These are phyloP conservation scores for Lordiphosa andalusiaca DNA, from an alignment of 2,888 invertebrate species.

Conservation along the genomic window DNA sequence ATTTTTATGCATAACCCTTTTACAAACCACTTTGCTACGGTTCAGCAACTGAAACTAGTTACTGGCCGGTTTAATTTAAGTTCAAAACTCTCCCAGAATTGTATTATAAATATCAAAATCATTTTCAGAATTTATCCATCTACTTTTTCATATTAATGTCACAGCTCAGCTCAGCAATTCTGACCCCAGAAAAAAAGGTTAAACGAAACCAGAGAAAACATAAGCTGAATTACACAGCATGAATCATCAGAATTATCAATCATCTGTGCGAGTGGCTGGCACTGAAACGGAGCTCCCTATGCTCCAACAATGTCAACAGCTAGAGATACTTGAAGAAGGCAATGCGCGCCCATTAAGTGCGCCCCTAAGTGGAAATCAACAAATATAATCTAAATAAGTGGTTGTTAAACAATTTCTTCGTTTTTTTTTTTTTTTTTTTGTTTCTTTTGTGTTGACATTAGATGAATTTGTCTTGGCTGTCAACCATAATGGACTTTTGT, in stretches of 20 bases:
- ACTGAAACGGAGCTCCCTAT: slow-evolving; percentile 16
- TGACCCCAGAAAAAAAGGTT: slow-evolving; percentile 22
- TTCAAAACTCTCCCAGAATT: too few species aligned
- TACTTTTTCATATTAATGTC: slow-evolving; percentile 31
- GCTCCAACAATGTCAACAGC: slow-evolving; percentile 28
- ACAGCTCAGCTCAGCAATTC: slow-evolving; percentile 12
- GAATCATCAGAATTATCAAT: slow-evolving; percentile 74
- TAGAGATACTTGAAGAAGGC: slow-evolving; percentile 13
- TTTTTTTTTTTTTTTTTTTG: slow-evolving; percentile 1
- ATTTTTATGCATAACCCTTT: too few species aligned
- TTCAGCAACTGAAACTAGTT: too few species aligned
- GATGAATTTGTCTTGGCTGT: slow-evolving; percentile 64
- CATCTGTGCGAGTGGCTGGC: slow-evolving; percentile 58
- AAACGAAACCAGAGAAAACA: slow-evolving; percentile 24
- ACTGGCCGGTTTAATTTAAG: too few species aligned
- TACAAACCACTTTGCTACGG: too few species aligned
- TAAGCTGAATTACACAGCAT: slow-evolving; percentile 68
- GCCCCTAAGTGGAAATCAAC: slow-evolving; percentile 72
- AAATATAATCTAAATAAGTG: slow-evolving; percentile 77
- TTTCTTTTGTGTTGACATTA: slow-evolving; percentile 45
- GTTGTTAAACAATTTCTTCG: slow-evolving; percentile 72
- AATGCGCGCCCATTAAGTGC: slow-evolving; percentile 60
- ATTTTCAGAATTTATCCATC: background rate
- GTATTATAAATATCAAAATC: background rate
- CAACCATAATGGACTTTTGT: slow-evolving; percentile 69